phyloP scores from a whole-genome alignment of 2,888 invertebrate species.

The Chrysodeixis includens region DNA sequence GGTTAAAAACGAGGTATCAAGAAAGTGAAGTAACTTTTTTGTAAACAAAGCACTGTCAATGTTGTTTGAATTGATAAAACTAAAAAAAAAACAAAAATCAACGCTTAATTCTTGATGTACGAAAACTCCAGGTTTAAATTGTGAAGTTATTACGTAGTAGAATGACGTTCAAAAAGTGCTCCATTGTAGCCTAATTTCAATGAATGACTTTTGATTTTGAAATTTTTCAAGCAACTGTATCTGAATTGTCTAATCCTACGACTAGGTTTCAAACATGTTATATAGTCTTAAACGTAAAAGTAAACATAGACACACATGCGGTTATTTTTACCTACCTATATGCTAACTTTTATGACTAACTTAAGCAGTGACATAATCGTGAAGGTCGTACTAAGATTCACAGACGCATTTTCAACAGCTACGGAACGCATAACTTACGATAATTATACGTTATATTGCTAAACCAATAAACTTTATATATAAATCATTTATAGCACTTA shows the following conservation, averaged over 20 bases:
- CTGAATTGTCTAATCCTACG: too few species aligned
- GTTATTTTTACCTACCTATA: not conserved
- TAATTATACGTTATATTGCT: slow-evolving; percentile 24
- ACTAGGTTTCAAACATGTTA: not conserved
- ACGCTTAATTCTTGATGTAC: too few species aligned
- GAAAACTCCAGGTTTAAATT: too few species aligned
- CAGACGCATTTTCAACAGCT: slow-evolving; percentile 11
- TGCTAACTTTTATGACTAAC: not conserved
- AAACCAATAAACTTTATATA: slow-evolving; percentile 15
- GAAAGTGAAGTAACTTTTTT: too few species aligned
- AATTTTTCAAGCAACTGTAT: too few species aligned
- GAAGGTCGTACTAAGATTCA: slow-evolving; percentile 25
- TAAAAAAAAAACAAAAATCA: too few species aligned
- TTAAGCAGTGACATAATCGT: not conserved
- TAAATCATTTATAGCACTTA: slow-evolving; percentile 15
- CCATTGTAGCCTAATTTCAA: too few species aligned
- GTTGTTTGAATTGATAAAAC: not conserved
- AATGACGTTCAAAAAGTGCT: too few species aligned
- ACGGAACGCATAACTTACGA: slow-evolving; percentile 20
- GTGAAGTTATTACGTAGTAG: too few species aligned
- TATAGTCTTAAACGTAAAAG: not conserved
- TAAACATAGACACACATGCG: not conserved
- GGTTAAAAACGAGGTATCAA: too few species aligned
- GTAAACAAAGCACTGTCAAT: too few species aligned
- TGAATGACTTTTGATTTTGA: too few species aligned